Conservation (phyloP, 2,888 invertebrate genomes). For the Lycia hirtaria region DNA sequence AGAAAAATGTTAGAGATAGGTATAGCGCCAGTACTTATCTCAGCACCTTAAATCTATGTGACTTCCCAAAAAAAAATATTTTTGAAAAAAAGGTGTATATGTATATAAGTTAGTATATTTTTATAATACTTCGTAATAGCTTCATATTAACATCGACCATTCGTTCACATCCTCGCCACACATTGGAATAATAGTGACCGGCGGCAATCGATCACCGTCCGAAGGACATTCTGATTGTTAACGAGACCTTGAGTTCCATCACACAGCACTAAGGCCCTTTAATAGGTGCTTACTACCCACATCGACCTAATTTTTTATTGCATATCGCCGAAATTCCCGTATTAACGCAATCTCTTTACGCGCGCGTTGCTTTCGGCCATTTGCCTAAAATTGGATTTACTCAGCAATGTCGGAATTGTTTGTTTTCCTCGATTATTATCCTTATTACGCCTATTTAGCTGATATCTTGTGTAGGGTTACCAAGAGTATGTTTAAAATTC, state of each 20-base stretch:
- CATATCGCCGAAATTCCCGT: slow-evolving; percentile 44
- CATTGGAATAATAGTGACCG: slow-evolving; percentile 26
- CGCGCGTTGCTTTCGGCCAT: slow-evolving; percentile 15
- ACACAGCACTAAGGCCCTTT: slow-evolving; percentile 35
- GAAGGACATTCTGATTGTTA: slow-evolving; percentile 37
- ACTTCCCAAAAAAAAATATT: no score
- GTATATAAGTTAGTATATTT: no score
- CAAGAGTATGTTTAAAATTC: no score
- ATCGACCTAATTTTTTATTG: slow-evolving; percentile 49
- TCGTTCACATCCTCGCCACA: slow-evolving; percentile 1
- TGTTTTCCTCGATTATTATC: slow-evolving; percentile 9
- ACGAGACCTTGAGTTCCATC: slow-evolving; percentile 34
- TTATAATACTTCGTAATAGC: neutral
- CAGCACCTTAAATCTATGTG: no score
- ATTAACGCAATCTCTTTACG: slow-evolving; percentile 39
- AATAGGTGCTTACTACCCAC: slow-evolving; percentile 38
- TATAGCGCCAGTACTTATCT: no score
- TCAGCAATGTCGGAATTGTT: slow-evolving; percentile 20
- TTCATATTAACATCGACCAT: neutral
- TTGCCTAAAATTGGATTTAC: slow-evolving; percentile 25
- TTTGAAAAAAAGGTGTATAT: no score
- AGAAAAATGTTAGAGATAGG: no score
- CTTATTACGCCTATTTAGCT: slow-evolving; percentile 1
- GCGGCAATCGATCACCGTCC: slow-evolving; percentile 35
- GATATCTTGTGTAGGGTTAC: no score